Base-by-base conservation (phyloP, 2,797 vertebrate species). In the Luscinia luscinia region DNA sequence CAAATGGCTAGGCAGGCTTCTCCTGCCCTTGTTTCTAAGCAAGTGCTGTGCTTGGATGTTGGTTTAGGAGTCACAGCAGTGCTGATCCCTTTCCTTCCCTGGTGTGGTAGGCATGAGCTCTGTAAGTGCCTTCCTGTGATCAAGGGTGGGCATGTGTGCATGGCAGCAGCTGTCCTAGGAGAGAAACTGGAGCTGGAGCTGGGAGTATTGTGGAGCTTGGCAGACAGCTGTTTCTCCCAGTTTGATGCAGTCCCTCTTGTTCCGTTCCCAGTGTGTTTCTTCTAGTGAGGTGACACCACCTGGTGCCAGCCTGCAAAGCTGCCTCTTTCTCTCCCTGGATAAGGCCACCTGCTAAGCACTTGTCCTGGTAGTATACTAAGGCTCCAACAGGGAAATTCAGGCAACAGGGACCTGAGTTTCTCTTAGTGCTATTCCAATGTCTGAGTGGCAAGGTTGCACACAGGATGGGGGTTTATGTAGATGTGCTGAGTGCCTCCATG, bases 301-400 rank as follows among this genome's bases (percentile, higher is more conserved):
- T 85, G 78, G 70, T 85, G 94, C 64, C 89, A 79, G 73, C 59
- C 40, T 43, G 72, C 49, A 55, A 14, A 63, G 52, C 73, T 93
- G 72, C 76, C 30, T 21, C 27, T 11, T 28, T 11, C 34, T 41
- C 32, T 54, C 12, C 4, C 9, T 11, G 40, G 6, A 4, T 16
- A 3, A n/a, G 45, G 38, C n/a, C 46, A 16, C 15, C 32, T 43
- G 32, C 26, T 10, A 9, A 7, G 28, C 38, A 43, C 14, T n/a
- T 2, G 2, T 55, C 72, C 49, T 62, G 27, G 2, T 0, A 7
- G 11, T 1, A 5, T 6, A 1, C 38, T 22, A 7, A 16, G 48
- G 32, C 32, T 49, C 15, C 2, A 14, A 18, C 22, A 38, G 59
- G 51, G 45, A 63, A 36, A 55, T 36, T 19, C 41, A 30, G 38